Evolutionary conservation across 2,888 invertebrate genomes (phyloP), one percentile per base, ranked within the genome.

Genomic region (Hypomecis punctinalis): DNA sequence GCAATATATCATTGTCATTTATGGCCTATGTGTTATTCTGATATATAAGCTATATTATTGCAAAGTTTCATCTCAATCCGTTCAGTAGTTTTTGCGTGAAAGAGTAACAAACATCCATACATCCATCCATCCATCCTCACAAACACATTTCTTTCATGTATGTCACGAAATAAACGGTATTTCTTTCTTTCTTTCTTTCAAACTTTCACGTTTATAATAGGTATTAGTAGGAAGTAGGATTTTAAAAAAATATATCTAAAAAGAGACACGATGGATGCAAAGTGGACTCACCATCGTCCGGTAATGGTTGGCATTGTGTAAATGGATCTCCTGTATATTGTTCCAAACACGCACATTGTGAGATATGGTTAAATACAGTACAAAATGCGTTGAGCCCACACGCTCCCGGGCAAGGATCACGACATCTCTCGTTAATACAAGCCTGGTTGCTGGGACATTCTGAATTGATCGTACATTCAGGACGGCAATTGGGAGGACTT

Each of bases 361-460:
- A 95, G 45, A 94, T 93, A 75, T 96, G 96, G 75, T 94, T 95
- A 67, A 94, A 93, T 9, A 95, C 94, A 57, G 84, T 85, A 79
- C 95, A 94, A 72, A 91, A 81, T 36, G 96, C 94, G 69, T 91
- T 87, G 63, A 94, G 69, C 47, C 95, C 95, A 78, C 95, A 96
- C 0, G 95, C 94, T 40, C 95, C 95, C 8, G 94, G 94, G 75
- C 96, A 96, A 5, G 96, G 96, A 78, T 96, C 95, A 23, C 92
- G 89, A 77, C 96, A 96, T 80, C 93, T 94, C 81, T 95, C 94
- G 66, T 93, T 94, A 8, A 96, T 93, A 76, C 96, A 96, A 0
- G 96, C 95, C 80, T 93, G 91, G 73, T 94, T 94, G 61, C 94
- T 94, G 0, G 94, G 84, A 76, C 97, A 97, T 76, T 96, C 96